Conservation (phyloP, 2,113 vertebrate species). For the Myotis lucifugus region DNA sequence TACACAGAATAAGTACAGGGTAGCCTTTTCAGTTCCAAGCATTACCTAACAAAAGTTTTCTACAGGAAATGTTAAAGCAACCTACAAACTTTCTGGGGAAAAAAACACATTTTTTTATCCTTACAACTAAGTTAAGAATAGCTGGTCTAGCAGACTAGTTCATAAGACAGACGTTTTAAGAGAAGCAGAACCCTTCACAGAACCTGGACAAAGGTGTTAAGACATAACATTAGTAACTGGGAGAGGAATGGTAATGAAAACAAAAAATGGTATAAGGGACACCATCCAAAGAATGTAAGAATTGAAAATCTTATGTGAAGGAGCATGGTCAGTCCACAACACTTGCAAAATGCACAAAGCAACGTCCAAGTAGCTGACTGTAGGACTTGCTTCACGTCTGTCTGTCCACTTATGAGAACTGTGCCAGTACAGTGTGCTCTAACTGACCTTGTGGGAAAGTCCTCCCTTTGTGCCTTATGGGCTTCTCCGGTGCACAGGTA, state of each 20-base stretch:
- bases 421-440: slow-evolving; percentile 81
- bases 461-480: slow-evolving; percentile 87
- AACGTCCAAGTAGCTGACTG: slow-evolving; percentile 52
- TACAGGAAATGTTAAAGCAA: slow-evolving; percentile 63
- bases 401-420: slow-evolving; percentile 76
- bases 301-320: slow-evolving; percentile 58
- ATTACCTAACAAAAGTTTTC: slow-evolving; percentile 69
- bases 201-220: slow-evolving; percentile 50
- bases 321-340: slow-evolving; percentile 58
- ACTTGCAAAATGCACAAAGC: slow-evolving; percentile 47
- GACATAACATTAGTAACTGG: slow-evolving; percentile 52
- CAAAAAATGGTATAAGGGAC: neutral
- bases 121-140: slow-evolving; percentile 52
- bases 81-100: slow-evolving; percentile 61
- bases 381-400: slow-evolving; percentile 59
- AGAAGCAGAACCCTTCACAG: slow-evolving; percentile 52
- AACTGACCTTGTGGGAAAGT: slow-evolving; percentile 87
- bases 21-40: slow-evolving; percentile 54
- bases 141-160: slow-evolving; percentile 58
- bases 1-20: slow-evolving; percentile 71
- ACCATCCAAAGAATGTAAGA: slow-evolving; percentile 57
- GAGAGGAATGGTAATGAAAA: slow-evolving; percentile 43
- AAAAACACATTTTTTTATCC: slow-evolving; percentile 64
- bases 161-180: slow-evolving; percentile 59
- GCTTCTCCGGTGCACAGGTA: slow-evolving; percentile 84